These are phyloP conservation scores for Haemorhous mexicanus DNA, from an alignment of 2,113 vertebrate genomes.

Conservation along the genomic window DNA sequence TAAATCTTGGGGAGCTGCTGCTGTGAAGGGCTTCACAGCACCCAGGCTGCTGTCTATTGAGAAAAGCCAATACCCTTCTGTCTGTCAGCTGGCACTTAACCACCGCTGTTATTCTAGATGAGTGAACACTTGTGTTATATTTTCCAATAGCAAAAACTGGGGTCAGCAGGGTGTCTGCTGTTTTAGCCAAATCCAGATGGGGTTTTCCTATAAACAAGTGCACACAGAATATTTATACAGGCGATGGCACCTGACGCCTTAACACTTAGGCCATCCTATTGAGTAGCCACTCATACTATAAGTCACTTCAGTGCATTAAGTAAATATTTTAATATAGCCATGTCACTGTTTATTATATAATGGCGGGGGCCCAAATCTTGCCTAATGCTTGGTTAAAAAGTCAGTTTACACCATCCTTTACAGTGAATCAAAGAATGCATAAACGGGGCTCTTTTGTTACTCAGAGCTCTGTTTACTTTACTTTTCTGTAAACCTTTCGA, in stretches of 20 bases:
- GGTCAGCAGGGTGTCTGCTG: conserved; percentile 89
- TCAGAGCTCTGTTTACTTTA: conserved; percentile 86
- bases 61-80: conserved; percentile 88
- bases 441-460: conserved; percentile 86
- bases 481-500: conserved; percentile 87
- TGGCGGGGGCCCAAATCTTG: conserved; percentile 94
- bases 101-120: conserved; percentile 80
- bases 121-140: conserved; percentile 96
- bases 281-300: conserved; percentile 97
- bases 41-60: conserved; percentile 78
- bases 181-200: conserved; percentile 92
- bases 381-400: conserved; percentile 96
- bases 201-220: conserved; percentile 99
- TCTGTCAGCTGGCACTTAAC: conserved; percentile 95
- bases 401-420: conserved; percentile 93
- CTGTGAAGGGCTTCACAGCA: conserved; percentile 66
- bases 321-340: conserved; percentile 99
- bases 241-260: conserved; percentile 98
- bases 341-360: conserved; percentile 99
- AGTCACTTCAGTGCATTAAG: conserved; percentile 98
- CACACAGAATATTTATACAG: conserved; percentile 96
- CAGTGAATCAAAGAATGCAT: conserved; percentile 84
- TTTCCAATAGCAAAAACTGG: conserved; percentile 93
- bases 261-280: conserved; percentile 96
- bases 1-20: conserved; percentile 67